A percentile compares a stretch with the other conserved stretches of the same genome.
phyloP scores from a whole-genome alignment of 2,113 vertebrate genomes.

The Plectropomus leopardus region DNA sequence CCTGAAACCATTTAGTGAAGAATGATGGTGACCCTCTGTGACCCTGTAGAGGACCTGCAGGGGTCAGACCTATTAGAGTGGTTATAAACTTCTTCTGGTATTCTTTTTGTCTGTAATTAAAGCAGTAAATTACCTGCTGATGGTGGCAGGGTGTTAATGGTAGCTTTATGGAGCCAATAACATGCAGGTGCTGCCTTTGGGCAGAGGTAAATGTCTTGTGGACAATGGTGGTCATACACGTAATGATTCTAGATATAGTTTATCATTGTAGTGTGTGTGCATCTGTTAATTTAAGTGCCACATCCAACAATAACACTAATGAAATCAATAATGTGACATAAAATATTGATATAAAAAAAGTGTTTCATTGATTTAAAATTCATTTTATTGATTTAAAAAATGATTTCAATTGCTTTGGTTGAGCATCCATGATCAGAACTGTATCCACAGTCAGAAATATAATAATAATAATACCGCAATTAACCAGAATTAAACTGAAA shows the following conservation, averaged over 20 bases:
- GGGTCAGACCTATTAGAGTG: constrained; percentile 67
- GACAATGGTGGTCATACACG: not conserved
- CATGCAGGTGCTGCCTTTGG: constrained; percentile 64
- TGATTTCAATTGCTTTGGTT: no score
- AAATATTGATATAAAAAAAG: no score
- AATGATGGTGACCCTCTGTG: constrained; percentile 70
- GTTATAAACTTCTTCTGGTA: constrained; percentile 70
- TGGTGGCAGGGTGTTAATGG: constrained; percentile 76
- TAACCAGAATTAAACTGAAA: no score
- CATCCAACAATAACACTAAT: no score
- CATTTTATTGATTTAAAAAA: no score
- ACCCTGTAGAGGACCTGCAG: constrained; percentile 59
- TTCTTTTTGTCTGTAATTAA: constrained; percentile 81
- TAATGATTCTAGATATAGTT: not conserved
- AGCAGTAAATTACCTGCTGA: constrained; percentile 77
- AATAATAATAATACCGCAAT: no score
- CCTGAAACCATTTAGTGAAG: constrained; percentile 58
- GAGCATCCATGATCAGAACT: no score
- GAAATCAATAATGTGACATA: no score
- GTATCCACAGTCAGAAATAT: no score
- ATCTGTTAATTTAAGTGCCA: not conserved
- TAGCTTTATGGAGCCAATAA: constrained; percentile 67
- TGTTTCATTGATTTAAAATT: no score
- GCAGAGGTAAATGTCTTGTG: not conserved
- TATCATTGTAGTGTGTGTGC: not conserved